Evolutionary conservation across 2,797 vertebrate genomes (phyloP).

Genomic region (Scyliorhinus canicula): DNA sequence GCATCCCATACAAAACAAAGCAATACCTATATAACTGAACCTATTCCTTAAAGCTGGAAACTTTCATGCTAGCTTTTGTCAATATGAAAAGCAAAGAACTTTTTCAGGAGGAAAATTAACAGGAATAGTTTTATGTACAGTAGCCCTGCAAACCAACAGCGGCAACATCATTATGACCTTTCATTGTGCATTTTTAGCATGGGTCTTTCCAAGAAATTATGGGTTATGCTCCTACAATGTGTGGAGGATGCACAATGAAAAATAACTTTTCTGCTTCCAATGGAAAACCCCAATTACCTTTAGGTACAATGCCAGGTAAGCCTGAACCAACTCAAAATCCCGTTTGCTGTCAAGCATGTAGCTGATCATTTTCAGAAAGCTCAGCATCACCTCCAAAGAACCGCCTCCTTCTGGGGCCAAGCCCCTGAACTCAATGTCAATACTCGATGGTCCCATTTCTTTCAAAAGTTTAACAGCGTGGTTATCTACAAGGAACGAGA

Average conservation of each 20-base stretch:
- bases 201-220: background rate
- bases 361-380: constrained; percentile 78
- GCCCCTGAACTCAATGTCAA: constrained; percentile 71
- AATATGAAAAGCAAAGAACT: background rate
- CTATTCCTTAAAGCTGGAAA: background rate
- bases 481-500: constrained; percentile 56
- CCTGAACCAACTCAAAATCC: constrained; percentile 85
- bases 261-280: background rate
- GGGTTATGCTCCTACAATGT: background rate
- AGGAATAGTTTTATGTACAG: background rate
- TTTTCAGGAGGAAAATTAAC: background rate
- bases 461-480: constrained; percentile 67
- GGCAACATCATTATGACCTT: background rate
- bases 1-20: background rate
- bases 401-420: constrained; percentile 77
- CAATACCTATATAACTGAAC: background rate
- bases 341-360: constrained; percentile 70
- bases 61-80: background rate
- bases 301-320: constrained; percentile 83
- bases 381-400: constrained; percentile 61
- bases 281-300: constrained; percentile 63
- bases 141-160: background rate
- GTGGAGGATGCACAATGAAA: background rate
- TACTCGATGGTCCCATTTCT: constrained; percentile 71
- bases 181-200: background rate